A percentile compares a stretch with the other conserved stretches of the same genome.
Evolutionary conservation across 2,797 vertebrate genomes (phyloP).

Genomic region (Pteronotus mesoamericanus): DNA sequence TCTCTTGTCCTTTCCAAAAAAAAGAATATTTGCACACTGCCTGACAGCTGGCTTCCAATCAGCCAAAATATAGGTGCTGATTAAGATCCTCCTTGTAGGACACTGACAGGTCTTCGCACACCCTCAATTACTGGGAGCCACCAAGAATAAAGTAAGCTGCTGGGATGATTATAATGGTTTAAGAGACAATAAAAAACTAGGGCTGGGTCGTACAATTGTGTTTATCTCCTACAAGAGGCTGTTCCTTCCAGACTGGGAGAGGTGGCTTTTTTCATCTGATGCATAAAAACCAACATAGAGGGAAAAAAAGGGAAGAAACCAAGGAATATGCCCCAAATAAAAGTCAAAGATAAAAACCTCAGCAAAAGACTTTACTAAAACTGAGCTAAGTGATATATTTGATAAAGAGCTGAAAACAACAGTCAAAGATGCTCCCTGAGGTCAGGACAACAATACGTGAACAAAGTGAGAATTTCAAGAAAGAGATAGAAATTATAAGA

Average conservation of each 20-base stretch:
- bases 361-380: background rate
- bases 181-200: background rate
- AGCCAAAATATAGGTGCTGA: background rate
- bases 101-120: background rate
- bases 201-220: background rate
- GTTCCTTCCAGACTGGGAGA: background rate
- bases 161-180: background rate
- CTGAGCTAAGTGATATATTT: background rate
- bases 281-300: background rate
- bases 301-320: background rate
- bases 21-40: background rate
- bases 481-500: background rate
- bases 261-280: background rate
- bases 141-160: background rate
- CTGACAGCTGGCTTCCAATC: background rate
- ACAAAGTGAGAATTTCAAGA: background rate
- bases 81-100: background rate
- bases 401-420: background rate
- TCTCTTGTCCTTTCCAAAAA: background rate
- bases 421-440: background rate
- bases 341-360: background rate
- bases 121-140: background rate
- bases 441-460: background rate
- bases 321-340: background rate
- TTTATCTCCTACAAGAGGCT: background rate